These are phyloP conservation scores for Pseudomyrmex gracilis DNA, from an alignment of 1,140 invertebrate genomes.

Conservation along the genomic window DNA sequence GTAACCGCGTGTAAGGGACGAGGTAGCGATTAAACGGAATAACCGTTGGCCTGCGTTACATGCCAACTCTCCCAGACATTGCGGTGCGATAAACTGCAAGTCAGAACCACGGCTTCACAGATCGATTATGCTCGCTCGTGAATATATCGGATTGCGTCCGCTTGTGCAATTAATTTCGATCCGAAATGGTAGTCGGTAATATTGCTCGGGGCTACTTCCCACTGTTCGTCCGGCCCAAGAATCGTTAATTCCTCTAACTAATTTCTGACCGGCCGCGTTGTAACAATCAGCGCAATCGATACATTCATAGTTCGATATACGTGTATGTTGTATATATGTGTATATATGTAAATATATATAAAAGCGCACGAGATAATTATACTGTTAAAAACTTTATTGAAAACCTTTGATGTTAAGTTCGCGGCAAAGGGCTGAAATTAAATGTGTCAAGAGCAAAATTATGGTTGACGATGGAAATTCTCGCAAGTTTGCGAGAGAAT, in stretches of 20 bases:
- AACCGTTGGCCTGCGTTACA: constrained; percentile 20
- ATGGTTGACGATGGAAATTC: not conserved
- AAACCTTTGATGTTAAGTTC: not conserved
- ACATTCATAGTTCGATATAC: not conserved
- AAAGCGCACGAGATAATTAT: not conserved
- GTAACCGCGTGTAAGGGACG: constrained; percentile 17
- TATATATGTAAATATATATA: too few relatives aligned
- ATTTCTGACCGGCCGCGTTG: not conserved
- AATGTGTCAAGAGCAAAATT: not conserved
- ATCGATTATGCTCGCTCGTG: constrained; percentile 46
- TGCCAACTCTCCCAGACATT: constrained; percentile 54
- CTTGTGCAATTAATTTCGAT: constrained; percentile 53
- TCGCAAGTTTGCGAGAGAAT: not conserved
- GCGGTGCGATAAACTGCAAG: constrained; percentile 33
- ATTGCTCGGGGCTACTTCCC: not conserved
- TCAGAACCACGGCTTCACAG: constrained; percentile 24
- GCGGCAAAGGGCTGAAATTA: not conserved
- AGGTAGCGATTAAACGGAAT: constrained; percentile 57
- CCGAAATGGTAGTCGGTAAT: constrained; percentile 8
- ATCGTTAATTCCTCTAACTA: constrained; percentile 28
- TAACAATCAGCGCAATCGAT: not conserved
- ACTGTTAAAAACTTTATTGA: not conserved
- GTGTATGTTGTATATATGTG: too few relatives aligned
- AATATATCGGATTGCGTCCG: constrained; percentile 33
- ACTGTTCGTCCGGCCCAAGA: not conserved